Base-by-base conservation (phyloP, 2,113 vertebrate genomes). In the Anseranas semipalmata region DNA sequence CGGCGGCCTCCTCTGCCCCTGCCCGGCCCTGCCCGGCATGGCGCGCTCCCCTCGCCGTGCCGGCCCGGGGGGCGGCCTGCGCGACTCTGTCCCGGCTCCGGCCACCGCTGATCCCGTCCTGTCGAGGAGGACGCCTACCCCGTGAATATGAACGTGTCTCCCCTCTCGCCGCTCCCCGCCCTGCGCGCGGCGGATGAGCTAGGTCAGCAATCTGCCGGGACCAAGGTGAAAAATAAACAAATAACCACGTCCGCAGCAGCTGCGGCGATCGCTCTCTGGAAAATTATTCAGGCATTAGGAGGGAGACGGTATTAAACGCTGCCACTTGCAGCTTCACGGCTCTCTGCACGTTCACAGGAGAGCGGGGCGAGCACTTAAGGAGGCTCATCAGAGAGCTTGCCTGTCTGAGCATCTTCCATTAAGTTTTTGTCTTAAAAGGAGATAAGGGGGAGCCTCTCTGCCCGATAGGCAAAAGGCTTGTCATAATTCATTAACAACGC, bases 401-500 rank as follows among this genome's bases (percentile, higher is more conserved):
- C 96, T 97, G 97, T 97, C 96, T 94, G 97, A 98, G 94, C 90
- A 78, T 94, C 97, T 98, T 97, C 98, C 98, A 98, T 98, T 98
- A 98, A 96, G 96, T 97, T 98, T 98, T 85, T 94, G 92, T 98
- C 96, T 97, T 97, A 94, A 95, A 98, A 97, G 95, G 96, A 95
- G 96, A 96, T 91, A 97, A 97, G 97, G 93, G 94, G 96, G 96
- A 97, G 97, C 94, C 91, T 96, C 87, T 94, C 91, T 72, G 97
- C 95, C 96, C 96, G 97, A 97, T 78, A 97, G 97, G 97, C 95
- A 97, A 97, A 97, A 96, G 96, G 88, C 97, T 97, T 98, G 98
- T 98, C 98, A 98, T 98, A 96, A 98, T 93, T 97, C 98, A 98
- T 98, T 98, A 98, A 95, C 82, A 98, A 98, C 98, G 97, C 82